phyloP scores from a whole-genome alignment of 2,797 vertebrate species.

The Diceros bicornis region DNA sequence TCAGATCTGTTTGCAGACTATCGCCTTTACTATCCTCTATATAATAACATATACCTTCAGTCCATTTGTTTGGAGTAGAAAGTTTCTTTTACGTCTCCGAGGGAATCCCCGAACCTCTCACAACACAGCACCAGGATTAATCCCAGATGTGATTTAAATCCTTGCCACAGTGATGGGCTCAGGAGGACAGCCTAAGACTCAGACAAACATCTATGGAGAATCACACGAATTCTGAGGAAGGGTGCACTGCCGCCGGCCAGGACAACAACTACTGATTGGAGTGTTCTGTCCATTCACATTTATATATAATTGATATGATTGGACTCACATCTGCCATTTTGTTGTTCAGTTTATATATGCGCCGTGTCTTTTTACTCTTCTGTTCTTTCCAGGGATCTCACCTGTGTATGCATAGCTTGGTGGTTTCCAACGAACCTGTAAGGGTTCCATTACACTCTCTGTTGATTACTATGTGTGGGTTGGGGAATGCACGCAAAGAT shows the following conservation, averaged over 20 bases:
- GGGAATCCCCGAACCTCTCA: too few relatives aligned
- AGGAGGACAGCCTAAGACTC: neutral
- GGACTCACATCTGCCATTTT: neutral
- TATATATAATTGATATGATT: neutral
- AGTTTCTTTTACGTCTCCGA: too few relatives aligned
- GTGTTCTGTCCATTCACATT: neutral
- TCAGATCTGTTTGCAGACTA: too few relatives aligned
- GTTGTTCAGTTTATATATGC: neutral
- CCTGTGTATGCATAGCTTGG: neutral
- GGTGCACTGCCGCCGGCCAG: neutral
- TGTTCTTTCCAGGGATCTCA: neutral
- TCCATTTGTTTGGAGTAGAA: too few relatives aligned
- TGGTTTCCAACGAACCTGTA: neutral
- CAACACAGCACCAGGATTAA: neutral
- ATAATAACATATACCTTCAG: too few relatives aligned
- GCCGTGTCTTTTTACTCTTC: neutral
- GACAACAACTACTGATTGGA: neutral
- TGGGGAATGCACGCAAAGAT: neutral
- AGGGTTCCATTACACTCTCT: neutral
- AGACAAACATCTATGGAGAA: neutral
- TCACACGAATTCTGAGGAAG: conserved; percentile 29
- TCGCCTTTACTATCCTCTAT: too few relatives aligned
- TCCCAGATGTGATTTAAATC: neutral
- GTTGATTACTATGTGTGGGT: neutral
- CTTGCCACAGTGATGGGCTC: neutral